Evolutionary conservation across 2,888 invertebrate species (phyloP).

Genomic region (Norana najaformis): DNA sequence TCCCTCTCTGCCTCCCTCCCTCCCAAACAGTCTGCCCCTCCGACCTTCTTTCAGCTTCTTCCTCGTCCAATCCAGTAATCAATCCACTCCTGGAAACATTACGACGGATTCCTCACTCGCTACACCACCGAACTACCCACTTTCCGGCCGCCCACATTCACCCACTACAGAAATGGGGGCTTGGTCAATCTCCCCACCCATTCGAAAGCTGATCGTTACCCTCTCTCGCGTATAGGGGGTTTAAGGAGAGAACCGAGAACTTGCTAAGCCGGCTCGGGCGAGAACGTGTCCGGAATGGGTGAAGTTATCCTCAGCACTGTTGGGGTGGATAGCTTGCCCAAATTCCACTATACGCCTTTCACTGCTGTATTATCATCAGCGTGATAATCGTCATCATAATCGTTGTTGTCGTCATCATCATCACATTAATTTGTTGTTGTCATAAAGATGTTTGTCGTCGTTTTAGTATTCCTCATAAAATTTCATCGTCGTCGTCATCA

Average conservation of each 20-base stretch:
- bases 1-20: background rate
- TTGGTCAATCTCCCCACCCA: background rate
- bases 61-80: background rate
- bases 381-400: no score
- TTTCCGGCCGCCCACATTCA: background rate
- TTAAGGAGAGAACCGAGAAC: no score
- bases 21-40: background rate
- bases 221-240: no score
- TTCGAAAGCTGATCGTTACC: background rate
- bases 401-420: no score
- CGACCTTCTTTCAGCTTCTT: background rate
- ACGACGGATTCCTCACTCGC: background rate
- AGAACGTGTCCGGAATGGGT: background rate
- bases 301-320: background rate
- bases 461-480: no score
- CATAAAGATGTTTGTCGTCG: no score
- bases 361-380: no score
- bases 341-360: no score
- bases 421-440: no score
- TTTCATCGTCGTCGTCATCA: background rate
- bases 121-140: background rate
- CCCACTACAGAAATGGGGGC: background rate
- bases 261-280: no score
- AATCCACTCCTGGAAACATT: background rate
- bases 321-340: background rate